Percentiles rank a stretch among this genome's conserved stretches.
These are phyloP conservation scores for Podarcis siculus DNA, from an alignment of 2,797 vertebrate species.

Conservation along the genomic window DNA sequence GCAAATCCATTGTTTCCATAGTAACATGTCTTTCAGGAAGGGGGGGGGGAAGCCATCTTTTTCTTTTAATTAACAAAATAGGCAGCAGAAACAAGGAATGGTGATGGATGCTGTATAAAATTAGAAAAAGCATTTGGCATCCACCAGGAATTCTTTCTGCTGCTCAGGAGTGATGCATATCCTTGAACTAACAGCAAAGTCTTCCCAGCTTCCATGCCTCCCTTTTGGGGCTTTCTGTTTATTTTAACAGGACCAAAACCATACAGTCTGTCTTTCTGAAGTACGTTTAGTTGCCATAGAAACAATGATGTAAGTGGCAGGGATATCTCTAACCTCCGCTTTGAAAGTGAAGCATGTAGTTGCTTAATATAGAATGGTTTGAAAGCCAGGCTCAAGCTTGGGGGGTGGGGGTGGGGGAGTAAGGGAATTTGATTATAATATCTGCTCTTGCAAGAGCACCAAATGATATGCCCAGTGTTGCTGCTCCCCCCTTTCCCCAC, in stretches of 20 bases:
- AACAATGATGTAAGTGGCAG: slow-evolving; percentile 36
- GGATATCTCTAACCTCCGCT: slow-evolving; percentile 38
- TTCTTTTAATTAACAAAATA: not conserved
- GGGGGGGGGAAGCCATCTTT: not conserved
- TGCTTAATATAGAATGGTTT: slow-evolving; percentile 45
- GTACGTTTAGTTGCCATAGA: slow-evolving; percentile 32
- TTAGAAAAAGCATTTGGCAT: not conserved
- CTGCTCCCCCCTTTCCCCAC: not conserved
- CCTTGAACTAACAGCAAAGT: not conserved
- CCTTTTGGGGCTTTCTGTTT: slow-evolving; percentile 8
- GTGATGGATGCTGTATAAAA: not conserved
- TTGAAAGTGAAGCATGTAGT: slow-evolving; percentile 18
- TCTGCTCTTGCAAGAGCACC: slow-evolving; percentile 5
- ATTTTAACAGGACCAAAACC: slow-evolving; percentile 26
- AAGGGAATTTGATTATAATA: slow-evolving; percentile 25
- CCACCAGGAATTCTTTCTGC: not conserved
- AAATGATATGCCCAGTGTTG: slow-evolving; percentile 3
- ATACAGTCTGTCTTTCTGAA: slow-evolving; percentile 40
- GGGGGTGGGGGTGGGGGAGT: slow-evolving; percentile 9
- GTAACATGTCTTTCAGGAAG: slow-evolving; percentile 22
- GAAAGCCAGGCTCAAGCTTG: not conserved
- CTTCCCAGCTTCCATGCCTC: not conserved
- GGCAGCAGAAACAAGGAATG: not conserved
- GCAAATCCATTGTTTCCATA: slow-evolving; percentile 35
- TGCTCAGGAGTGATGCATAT: not conserved